Base-by-base conservation (phyloP, 2,888 invertebrate genomes). In the Galeruca laticollis region DNA sequence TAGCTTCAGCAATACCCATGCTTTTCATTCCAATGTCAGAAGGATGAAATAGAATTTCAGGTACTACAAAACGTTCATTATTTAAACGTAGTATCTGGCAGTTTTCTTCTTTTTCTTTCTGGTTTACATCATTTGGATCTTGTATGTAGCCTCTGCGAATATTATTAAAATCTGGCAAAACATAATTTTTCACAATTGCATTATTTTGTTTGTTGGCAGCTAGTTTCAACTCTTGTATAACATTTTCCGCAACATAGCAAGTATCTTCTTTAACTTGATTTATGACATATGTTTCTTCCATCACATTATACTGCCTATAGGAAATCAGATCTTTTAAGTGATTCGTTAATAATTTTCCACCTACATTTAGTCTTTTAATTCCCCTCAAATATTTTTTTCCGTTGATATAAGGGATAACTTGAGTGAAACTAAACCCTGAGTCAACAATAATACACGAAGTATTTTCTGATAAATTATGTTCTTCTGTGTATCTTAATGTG, bases 251-350 rank as follows among this genome's bases (percentile, higher is more conserved):
- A 0, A 99, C 96, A 87, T 92, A 99, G 83, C 99, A 99, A 0
- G 94, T 91, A 83, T 99, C 99, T 86, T 99, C 99, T 85, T 99
- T 99, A 0, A 94, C 94, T 87, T 99, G 98, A 86, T 99, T 99
- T 57, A 99, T 96, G 0, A 99, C 97, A 86, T 95, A 97, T 0
- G 98, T 97, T 85, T 99, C 99, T 83, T 99, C 98, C 96, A 98
- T 97, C 0, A 99, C 98, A 87, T 99, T 96, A 54, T 99, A 86
- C 82, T 99, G 98, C 51, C 94, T 89, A 84, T 99, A 99, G 0
- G 99, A 99, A 76, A 99, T 92, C 15, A 98, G 91, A 85, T 99
- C 99, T 84, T 99, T 99, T 56, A 99, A 87, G 86, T 99, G 97
- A 87, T 99, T 99, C 0, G 99, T 99, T 71, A 99, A 84, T 10